Evolutionary conservation across 2,113 vertebrate genomes (phyloP).

Genomic region (Cyprinus carpio): DNA sequence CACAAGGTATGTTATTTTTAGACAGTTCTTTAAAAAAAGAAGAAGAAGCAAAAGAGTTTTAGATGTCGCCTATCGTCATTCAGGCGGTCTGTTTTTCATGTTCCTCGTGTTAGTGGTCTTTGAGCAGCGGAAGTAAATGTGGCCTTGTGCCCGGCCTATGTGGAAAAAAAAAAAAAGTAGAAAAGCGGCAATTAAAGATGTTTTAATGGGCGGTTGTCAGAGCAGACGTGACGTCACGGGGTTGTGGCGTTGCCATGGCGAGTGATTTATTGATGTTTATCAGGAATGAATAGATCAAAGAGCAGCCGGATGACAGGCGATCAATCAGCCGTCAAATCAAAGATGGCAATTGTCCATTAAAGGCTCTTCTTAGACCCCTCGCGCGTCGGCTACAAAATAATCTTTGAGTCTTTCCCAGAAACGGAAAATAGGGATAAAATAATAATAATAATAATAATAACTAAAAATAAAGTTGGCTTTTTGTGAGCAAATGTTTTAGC

Average conservation of each 20-base stretch:
- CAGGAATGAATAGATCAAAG: slow-evolving; percentile 99
- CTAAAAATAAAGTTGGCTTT: slow-evolving; percentile 62
- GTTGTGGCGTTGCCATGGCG: slow-evolving; percentile 80
- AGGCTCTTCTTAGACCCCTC: slow-evolving; percentile 81
- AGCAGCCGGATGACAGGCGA: slow-evolving; percentile 85
- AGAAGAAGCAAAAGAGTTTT: neutral
- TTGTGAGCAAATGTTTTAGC: slow-evolving; percentile 61
- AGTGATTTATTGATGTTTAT: slow-evolving; percentile 99
- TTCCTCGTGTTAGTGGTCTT: neutral
- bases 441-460: slow-evolving; percentile 36
- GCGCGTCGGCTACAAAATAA: slow-evolving; percentile 81
- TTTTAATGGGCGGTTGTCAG: slow-evolving; percentile 76
- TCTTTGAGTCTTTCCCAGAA: slow-evolving; percentile 74
- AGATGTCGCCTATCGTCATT: neutral
- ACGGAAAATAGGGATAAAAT: slow-evolving; percentile 34
- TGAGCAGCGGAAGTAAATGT: slow-evolving; percentile 17
- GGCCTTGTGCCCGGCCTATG: slow-evolving; percentile 33
- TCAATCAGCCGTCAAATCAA: slow-evolving; percentile 99
- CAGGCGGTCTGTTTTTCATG: neutral
- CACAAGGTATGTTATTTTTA: neutral
- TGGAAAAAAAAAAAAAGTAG: slow-evolving; percentile 40
- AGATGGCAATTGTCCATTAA: slow-evolving; percentile 92
- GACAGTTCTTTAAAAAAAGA: neutral
- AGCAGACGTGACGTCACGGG: slow-evolving; percentile 86
- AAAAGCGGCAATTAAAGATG: slow-evolving; percentile 68